Base-by-base conservation (phyloP, 2,888 invertebrate genomes). In the Phortica okadai region DNA sequence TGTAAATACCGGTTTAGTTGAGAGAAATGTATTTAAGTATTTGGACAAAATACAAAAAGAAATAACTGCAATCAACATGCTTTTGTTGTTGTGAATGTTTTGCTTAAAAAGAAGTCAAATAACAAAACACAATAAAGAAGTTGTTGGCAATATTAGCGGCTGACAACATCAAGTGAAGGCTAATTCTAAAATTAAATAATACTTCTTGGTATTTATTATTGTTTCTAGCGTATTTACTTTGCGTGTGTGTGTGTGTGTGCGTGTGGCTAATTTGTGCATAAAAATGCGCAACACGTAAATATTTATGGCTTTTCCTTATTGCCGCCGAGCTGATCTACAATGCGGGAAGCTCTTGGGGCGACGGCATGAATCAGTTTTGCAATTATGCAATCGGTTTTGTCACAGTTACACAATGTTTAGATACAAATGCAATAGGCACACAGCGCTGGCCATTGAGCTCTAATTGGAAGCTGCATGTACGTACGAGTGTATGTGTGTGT, bases 201-300 rank as follows among this genome's bases (percentile, higher is more conserved):
- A 56, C 56, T n/a, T 56, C 54, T 62, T 62, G 11, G 16, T 5
- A 10, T 21, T 21, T 7, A 25, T 21, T 21, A 8, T 62, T 5
- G 2, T 59, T 59, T 16, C 8, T 16, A 59, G 59, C 21, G 8
- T 59, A 8, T 59, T 16, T 59, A 21, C 14, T n/a, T 21, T 59
- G 2, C 3, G 59, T n/a, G n/a, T 10, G 10, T 54, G 10, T n/a
- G 67, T 66, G 58, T 50, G 41, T 56, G 16, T 59, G 54, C 14
- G 64, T 64, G 64, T 33, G 44, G 2, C 42, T 76, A 86, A 86
- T 83, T 77, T 56, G 74, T 42, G 70, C 76, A 82, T 87, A 78
- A 82, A 79, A 76, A 87, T 81, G 69, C 87, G 79, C 42, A 73
- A 74, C 80, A 74, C 82, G 74, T 79, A 74, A 10, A 59, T 42